Conservation (phyloP, 2,888 invertebrate genomes). For the Toxonevra muliebris region DNA sequence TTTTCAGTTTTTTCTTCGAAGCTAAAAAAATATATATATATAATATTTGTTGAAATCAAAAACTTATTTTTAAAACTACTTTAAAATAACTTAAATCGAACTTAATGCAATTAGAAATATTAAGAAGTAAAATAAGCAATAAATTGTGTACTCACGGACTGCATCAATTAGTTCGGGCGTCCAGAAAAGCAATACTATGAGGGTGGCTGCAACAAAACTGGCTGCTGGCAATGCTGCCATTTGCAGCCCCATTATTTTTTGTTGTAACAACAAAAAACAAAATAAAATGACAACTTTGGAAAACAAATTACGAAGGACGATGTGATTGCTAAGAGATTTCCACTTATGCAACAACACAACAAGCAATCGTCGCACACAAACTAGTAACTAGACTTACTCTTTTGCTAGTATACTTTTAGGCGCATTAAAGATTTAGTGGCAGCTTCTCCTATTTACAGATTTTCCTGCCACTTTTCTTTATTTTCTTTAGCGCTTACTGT, state of each 20-base stretch:
- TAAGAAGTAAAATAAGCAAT: constrained; percentile 6
- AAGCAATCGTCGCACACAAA: constrained; percentile 2
- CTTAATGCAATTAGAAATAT: background rate
- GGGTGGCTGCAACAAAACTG: constrained; percentile 61
- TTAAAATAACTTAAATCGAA: too few relatives aligned
- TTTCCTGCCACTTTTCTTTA: background rate
- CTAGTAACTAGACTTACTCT: constrained; percentile 56
- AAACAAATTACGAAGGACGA: constrained; percentile 4
- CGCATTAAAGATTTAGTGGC: background rate
- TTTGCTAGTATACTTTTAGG: constrained; percentile 41
- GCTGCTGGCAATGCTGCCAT: constrained; percentile 62
- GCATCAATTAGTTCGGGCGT: constrained; percentile 59
- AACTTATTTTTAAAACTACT: too few relatives aligned
- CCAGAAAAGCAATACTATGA: constrained; percentile 60
- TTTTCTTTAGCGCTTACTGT: background rate
- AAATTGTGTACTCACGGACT: constrained; percentile 62
- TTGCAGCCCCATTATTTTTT: constrained; percentile 65
- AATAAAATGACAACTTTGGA: constrained; percentile 17
- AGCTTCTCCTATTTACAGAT: too few relatives aligned
- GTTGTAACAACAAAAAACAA: constrained; percentile 16
- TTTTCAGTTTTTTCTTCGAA: too few relatives aligned
- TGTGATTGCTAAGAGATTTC: too few relatives aligned
- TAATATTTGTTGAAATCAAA: too few relatives aligned
- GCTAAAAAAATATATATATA: too few relatives aligned
- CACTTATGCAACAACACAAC: constrained; percentile 12